A percentile compares a stretch with the other conserved stretches of the same genome.
These are phyloP conservation scores for Cryptocheilus praepositus DNA, from an alignment of 2,888 invertebrate species.

Conservation along the genomic window DNA sequence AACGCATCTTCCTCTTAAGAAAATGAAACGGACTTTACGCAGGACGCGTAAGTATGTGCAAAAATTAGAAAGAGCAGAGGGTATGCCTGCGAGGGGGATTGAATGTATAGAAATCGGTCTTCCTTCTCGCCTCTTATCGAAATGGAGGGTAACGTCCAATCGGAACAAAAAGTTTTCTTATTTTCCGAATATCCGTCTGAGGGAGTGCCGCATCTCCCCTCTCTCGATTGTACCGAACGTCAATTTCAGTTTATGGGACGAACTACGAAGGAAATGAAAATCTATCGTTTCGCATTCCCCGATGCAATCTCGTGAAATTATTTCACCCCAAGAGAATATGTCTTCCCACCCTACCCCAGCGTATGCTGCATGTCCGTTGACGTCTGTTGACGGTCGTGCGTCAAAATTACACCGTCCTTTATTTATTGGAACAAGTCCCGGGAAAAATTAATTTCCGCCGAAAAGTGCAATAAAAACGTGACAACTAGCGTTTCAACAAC, in stretches of 20 bases:
- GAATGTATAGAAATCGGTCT: slow-evolving; percentile 24
- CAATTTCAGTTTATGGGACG: slow-evolving; percentile 36
- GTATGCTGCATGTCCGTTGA: no score
- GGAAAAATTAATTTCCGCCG: no score
- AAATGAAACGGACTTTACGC: slow-evolving; percentile 55
- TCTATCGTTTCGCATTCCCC: slow-evolving; percentile 2
- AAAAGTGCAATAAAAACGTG: no score
- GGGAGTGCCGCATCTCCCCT: slow-evolving; percentile 5
- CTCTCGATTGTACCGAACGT: slow-evolving; percentile 29
- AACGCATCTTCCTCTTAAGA: slow-evolving; percentile 47
- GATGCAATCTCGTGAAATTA: slow-evolving; percentile 5
- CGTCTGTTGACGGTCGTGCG: no score
- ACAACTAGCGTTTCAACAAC: no score
- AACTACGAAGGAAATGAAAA: slow-evolving; percentile 9
- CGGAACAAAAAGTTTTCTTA: slow-evolving; percentile 48
- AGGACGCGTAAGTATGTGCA: slow-evolving; percentile 23
- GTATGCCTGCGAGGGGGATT: slow-evolving; percentile 3
- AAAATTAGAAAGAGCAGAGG: slow-evolving; percentile 9
- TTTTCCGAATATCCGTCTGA: slow-evolving; percentile 40
- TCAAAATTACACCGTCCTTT: no score
- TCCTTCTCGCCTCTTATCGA: slow-evolving; percentile 37
- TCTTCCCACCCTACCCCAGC: neutral
- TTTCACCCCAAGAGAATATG: neutral
- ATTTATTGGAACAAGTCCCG: no score
- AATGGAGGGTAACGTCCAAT: slow-evolving; percentile 37